Percentiles rank a stretch among this genome's conserved stretches.
Conservation (phyloP, 1,140 invertebrate species). For the Brachionus asplanchnoidis region DNA sequence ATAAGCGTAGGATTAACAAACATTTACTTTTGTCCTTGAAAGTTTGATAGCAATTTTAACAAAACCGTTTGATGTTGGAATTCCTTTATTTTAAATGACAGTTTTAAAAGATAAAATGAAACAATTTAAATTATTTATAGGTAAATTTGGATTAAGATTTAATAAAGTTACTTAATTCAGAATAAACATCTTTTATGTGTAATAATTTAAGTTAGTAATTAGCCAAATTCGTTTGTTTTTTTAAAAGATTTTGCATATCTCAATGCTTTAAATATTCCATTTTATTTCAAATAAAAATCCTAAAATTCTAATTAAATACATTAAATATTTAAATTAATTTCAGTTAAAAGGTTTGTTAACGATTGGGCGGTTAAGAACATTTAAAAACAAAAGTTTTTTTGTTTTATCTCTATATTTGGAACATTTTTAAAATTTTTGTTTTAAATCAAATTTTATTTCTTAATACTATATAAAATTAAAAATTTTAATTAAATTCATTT, state of each 20-base stretch:
- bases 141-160: neutral
- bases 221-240: neutral
- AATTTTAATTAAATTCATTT: too few relatives aligned
- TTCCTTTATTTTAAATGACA: neutral
- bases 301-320: neutral
- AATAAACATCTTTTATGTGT: neutral
- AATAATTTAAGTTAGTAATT: neutral
- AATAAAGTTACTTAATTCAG: neutral
- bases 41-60: neutral
- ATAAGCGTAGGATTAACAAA: neutral
- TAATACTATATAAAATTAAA: too few relatives aligned
- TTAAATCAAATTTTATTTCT: too few relatives aligned
- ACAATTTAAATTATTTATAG: slow-evolving; percentile 9
- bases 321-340: neutral
- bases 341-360: neutral
- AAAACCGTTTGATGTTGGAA: neutral
- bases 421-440: neutral
- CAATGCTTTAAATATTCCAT: neutral
- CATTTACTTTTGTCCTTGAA: slow-evolving; percentile 22
- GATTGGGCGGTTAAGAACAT: neutral
- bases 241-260: neutral
- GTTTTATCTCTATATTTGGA: neutral
- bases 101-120: neutral
- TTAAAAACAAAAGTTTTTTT: neutral
- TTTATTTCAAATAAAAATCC: slow-evolving; percentile 1